Percentiles rank a stretch among this genome's conserved stretches.
Conservation (phyloP, 2,113 vertebrate species). For the Vombatus ursinus region DNA sequence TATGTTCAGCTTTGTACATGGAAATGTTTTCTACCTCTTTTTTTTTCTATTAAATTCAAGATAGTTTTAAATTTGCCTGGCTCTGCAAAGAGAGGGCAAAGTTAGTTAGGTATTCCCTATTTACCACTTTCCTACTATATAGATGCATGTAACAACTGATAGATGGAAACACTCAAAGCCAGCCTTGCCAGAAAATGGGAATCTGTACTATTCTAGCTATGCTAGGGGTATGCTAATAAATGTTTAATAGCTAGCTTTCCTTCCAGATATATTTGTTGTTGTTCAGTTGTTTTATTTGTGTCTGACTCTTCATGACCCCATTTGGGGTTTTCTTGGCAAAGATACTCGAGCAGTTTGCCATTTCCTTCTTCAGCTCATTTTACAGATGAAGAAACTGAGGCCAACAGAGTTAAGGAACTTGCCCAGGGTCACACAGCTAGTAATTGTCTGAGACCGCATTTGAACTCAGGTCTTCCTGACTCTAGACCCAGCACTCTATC, state of each 20-base stretch:
- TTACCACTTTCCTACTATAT: neutral
- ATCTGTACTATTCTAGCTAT: slow-evolving; percentile 4
- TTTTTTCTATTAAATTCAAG: neutral
- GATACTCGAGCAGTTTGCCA: too few relatives aligned
- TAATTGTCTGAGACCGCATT: neutral
- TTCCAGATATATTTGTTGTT: neutral
- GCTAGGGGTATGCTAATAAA: neutral
- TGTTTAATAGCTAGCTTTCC: neutral
- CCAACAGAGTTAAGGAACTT: neutral
- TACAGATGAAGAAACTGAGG: neutral
- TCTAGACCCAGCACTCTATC: neutral
- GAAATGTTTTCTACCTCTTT: neutral
- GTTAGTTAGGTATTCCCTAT: neutral
- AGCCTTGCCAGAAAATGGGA: neutral
- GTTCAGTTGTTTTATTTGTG: neutral
- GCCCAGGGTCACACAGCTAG: neutral
- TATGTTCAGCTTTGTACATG: neutral
- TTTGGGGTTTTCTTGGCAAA: neutral
- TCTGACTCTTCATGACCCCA: neutral
- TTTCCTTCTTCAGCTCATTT: neutral
- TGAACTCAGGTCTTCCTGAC: neutral
- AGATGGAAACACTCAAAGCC: neutral
- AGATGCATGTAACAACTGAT: neutral
- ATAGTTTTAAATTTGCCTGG: neutral
- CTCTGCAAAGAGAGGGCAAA: neutral